phyloP scores from a whole-genome alignment of 1,140 invertebrate species.

The Drosophila willistoni region DNA sequence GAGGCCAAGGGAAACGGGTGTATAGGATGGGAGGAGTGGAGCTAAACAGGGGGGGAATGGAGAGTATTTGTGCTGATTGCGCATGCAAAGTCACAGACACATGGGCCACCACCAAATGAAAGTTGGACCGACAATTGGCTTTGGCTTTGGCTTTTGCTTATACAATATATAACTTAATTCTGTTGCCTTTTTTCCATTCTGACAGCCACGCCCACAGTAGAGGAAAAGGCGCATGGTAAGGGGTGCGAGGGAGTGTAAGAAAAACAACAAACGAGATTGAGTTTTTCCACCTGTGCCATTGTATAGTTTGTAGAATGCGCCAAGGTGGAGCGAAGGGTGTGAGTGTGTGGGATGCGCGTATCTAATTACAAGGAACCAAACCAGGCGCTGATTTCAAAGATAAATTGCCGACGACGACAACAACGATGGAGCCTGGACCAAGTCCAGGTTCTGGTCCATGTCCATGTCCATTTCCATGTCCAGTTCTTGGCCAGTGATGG shows the following conservation, averaged over 20 bases:
- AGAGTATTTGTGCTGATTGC: slow-evolving; percentile 72
- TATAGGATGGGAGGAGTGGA: neutral
- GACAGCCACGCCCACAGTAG: slow-evolving; percentile 44
- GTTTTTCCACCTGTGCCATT: slow-evolving; percentile 41
- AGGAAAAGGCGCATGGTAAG: neutral
- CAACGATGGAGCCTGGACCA: slow-evolving; percentile 19
- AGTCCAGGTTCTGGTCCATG: slow-evolving; percentile 29
- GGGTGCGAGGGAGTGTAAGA: slow-evolving; percentile 1
- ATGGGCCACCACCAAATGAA: slow-evolving; percentile 39
- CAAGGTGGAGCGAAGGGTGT: slow-evolving; percentile 19
- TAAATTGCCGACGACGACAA: slow-evolving; percentile 45
- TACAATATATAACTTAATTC: slow-evolving; percentile 56
- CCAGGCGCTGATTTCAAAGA: slow-evolving; percentile 75
- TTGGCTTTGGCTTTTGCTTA: slow-evolving; percentile 27
- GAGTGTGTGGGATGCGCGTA: slow-evolving; percentile 57
- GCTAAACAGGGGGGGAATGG: neutral
- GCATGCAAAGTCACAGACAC: slow-evolving; percentile 74
- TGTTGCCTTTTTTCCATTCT: slow-evolving; percentile 17
- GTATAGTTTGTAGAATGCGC: too few species aligned
- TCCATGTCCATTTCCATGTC: slow-evolving; percentile 28
- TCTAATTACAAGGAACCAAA: slow-evolving; percentile 70
- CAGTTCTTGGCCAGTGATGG: slow-evolving; percentile 5
- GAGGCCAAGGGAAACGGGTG: neutral
- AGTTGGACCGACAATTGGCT: slow-evolving; percentile 39
- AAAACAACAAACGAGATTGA: slow-evolving; percentile 47